phyloP scores from a whole-genome alignment of 2,888 invertebrate species.

The Autographa pulchrina region DNA sequence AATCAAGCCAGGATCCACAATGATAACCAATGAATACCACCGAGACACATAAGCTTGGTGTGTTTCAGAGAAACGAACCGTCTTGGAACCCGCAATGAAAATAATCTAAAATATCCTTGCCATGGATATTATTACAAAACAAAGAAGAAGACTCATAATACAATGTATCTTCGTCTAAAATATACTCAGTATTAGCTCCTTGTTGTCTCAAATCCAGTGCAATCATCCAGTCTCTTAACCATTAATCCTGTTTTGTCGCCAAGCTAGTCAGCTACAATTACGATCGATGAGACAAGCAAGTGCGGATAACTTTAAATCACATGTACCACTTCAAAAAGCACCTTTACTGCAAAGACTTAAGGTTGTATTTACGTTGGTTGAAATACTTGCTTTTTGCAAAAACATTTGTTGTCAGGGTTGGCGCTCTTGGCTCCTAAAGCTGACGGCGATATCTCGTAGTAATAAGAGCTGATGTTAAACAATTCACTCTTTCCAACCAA shows the following conservation, averaged over 20 bases:
- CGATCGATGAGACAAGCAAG: not conserved
- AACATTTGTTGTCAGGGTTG: slow-evolving; percentile 86
- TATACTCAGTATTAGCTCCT: not conserved
- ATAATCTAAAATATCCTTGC: no score
- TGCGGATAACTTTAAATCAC: not conserved
- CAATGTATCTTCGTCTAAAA: no score
- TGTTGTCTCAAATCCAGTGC: not conserved
- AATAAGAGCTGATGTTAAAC: slow-evolving; percentile 83
- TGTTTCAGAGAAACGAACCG: no score
- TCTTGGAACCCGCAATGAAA: no score
- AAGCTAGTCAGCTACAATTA: not conserved
- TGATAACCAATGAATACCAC: no score
- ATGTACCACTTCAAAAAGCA: not conserved
- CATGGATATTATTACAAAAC: no score
- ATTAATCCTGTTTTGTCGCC: slow-evolving; percentile 1
- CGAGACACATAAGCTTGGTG: no score
- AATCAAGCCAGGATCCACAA: no score
- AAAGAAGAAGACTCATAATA: no score
- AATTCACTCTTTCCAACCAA: slow-evolving; percentile 77
- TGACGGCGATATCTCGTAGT: slow-evolving; percentile 82
- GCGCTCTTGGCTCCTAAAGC: slow-evolving; percentile 81
- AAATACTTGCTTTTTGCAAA: slow-evolving; percentile 82
- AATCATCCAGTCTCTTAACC: not conserved
- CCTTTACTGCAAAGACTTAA: not conserved
- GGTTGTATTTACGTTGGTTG: not conserved